Conservation (phyloP, 2,888 invertebrate species). For the Notodonta ziczac region DNA sequence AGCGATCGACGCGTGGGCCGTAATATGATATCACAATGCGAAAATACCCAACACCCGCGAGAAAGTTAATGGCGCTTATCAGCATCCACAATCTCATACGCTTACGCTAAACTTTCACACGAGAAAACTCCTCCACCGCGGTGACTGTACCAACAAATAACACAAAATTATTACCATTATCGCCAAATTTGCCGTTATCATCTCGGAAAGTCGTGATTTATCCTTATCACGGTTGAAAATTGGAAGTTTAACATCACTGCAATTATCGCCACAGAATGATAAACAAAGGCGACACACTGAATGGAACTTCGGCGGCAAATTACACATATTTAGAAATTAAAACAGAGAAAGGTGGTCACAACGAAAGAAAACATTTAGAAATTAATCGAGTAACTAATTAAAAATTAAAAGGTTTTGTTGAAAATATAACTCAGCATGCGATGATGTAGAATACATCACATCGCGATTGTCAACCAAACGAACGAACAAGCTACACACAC, state of each 20-base stretch:
- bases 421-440: slow-evolving; percentile 83
- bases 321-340: slow-evolving; percentile 92
- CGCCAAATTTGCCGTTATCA: slow-evolving; percentile 92
- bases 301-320: slow-evolving; percentile 96
- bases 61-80: slow-evolving; percentile 86
- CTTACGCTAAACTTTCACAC: slow-evolving; percentile 84
- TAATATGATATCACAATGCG: slow-evolving; percentile 86
- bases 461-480: slow-evolving; percentile 84
- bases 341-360: slow-evolving; percentile 79
- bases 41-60: slow-evolving; percentile 85
- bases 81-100: slow-evolving; percentile 84
- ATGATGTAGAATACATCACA: slow-evolving; percentile 84
- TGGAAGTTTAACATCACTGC: slow-evolving; percentile 90
- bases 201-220: slow-evolving; percentile 87
- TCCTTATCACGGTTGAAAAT: slow-evolving; percentile 91
- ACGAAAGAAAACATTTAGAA: slow-evolving; percentile 83
- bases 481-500: slow-evolving; percentile 82
- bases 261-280: slow-evolving; percentile 89
- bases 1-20: slow-evolving; percentile 83
- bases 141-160: slow-evolving; percentile 51
- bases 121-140: slow-evolving; percentile 72
- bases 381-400: slow-evolving; percentile 78
- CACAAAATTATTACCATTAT: slow-evolving; percentile 87
- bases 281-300: slow-evolving; percentile 97
- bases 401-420: slow-evolving; percentile 80